These are phyloP conservation scores for Saimiri boliviensis DNA, from an alignment of 2,113 vertebrate genomes.

Conservation along the genomic window DNA sequence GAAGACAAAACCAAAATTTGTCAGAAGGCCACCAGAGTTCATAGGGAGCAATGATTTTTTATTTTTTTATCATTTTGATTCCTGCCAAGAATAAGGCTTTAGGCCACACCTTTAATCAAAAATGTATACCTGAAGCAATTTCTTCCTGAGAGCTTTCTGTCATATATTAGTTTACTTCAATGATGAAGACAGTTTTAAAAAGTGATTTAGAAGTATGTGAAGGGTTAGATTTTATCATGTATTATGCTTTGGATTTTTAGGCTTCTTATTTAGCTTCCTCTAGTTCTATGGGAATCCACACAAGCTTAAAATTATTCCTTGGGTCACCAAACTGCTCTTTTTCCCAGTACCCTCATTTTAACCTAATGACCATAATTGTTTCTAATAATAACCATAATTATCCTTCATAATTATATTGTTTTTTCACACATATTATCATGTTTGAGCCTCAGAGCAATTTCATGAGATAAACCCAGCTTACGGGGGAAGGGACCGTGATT, in stretches of 20 bases:
- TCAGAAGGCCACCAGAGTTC: neutral
- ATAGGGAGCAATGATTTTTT: neutral
- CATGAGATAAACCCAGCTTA: conserved; percentile 37
- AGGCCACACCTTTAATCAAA: neutral
- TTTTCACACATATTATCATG: conserved; percentile 72
- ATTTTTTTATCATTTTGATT: conserved; percentile 15
- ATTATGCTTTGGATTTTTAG: conserved; percentile 8
- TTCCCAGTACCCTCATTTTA: conserved; percentile 54
- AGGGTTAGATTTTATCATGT: neutral
- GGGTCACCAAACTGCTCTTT: conserved; percentile 45
- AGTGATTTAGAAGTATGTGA: neutral
- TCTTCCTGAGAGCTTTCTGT: neutral
- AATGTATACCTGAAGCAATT: neutral
- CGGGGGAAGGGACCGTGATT: neutral
- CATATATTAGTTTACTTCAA: neutral
- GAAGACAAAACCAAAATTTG: neutral
- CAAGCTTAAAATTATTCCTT: conserved; percentile 36
- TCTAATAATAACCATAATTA: conserved; percentile 72
- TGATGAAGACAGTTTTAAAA: neutral
- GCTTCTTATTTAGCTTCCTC: conserved; percentile 28
- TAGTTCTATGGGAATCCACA: conserved; percentile 7
- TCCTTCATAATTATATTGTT: conserved; percentile 63
- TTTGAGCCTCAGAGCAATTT: conserved; percentile 24
- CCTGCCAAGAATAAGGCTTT: conserved; percentile 7
- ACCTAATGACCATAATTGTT: conserved; percentile 68